A percentile compares a stretch with the other conserved stretches of the same genome.
Conservation (phyloP, 2,113 vertebrate species). For the Halichoeres trimaculatus region DNA sequence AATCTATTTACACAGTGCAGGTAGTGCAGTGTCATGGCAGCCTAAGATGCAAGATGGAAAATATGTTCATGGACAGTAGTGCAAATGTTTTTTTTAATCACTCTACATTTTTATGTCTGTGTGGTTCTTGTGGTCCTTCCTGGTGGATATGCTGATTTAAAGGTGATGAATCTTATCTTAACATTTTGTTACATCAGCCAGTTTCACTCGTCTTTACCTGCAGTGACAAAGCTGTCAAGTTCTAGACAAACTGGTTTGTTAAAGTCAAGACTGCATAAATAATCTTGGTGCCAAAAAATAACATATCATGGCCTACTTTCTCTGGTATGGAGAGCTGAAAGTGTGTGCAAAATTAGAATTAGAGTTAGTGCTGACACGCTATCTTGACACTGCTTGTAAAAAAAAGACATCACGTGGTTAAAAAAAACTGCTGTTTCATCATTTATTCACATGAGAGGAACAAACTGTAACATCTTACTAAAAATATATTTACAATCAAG, state of each 20-base stretch:
- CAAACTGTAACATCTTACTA: background rate
- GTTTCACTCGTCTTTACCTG: background rate
- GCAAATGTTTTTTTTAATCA: too few species aligned
- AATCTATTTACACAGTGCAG: too few species aligned
- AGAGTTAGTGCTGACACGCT: constrained; percentile 3
- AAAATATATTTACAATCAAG: background rate
- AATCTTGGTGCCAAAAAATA: background rate
- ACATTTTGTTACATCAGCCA: background rate
- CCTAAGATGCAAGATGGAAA: too few species aligned
- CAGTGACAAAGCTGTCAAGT: background rate
- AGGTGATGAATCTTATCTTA: background rate
- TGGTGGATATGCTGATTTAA: too few species aligned
- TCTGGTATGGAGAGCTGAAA: background rate
- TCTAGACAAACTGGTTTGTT: constrained; percentile 10
- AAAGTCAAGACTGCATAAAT: background rate
- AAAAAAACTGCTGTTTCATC: background rate
- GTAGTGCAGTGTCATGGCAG: too few species aligned
- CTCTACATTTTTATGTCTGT: too few species aligned
- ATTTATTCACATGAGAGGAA: background rate
- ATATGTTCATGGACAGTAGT: too few species aligned
- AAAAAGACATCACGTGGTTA: background rate
- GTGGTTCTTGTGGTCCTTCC: too few species aligned
- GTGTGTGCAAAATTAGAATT: background rate
- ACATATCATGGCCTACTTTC: background rate
- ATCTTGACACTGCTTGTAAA: background rate